Evolutionary conservation across 2,113 vertebrate genomes (phyloP).

Genomic region (Dasyornis broadbenti): DNA sequence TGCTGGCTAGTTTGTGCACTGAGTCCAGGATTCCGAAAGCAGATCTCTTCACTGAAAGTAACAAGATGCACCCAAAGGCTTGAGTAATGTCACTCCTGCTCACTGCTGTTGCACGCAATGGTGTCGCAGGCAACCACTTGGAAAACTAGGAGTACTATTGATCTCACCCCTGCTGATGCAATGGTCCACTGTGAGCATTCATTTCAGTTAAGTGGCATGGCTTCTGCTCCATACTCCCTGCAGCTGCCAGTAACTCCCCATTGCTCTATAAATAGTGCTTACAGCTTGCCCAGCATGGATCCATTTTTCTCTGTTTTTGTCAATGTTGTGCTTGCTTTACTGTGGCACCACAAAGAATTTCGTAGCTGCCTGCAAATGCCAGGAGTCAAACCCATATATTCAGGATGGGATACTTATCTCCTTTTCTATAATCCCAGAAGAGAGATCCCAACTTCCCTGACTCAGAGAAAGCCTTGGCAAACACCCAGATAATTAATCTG

Average conservation of each 20-base stretch:
- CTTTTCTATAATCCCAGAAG: not conserved
- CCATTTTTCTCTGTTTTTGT: slow-evolving; percentile 30
- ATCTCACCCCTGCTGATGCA: slow-evolving; percentile 51
- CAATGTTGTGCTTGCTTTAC: slow-evolving; percentile 22
- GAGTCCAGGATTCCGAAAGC: not conserved
- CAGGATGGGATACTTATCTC: not conserved
- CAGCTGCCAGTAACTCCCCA: slow-evolving; percentile 41
- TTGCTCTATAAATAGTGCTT: slow-evolving; percentile 48
- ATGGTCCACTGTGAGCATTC: slow-evolving; percentile 43
- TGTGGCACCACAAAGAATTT: slow-evolving; percentile 17
- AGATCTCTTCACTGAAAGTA: slow-evolving; percentile 6
- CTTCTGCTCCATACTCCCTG: slow-evolving; percentile 21
- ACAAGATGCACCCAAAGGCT: slow-evolving; percentile 32
- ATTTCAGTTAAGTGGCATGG: slow-evolving; percentile 50
- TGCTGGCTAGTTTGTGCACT: not conserved
- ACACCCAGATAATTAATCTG: slow-evolving; percentile 26
- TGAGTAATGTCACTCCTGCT: slow-evolving; percentile 9
- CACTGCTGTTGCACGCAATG: not conserved
- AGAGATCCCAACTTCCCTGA: not conserved
- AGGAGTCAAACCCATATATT: not conserved
- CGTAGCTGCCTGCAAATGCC: not conserved
- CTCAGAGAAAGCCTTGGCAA: not conserved
- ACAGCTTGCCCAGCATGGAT: slow-evolving; percentile 21
- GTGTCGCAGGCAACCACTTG: slow-evolving; percentile 1
- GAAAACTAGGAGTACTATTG: slow-evolving; percentile 44